phyloP scores from a whole-genome alignment of 1,140 invertebrate genomes.

The Psilanteris sp. region DNA sequence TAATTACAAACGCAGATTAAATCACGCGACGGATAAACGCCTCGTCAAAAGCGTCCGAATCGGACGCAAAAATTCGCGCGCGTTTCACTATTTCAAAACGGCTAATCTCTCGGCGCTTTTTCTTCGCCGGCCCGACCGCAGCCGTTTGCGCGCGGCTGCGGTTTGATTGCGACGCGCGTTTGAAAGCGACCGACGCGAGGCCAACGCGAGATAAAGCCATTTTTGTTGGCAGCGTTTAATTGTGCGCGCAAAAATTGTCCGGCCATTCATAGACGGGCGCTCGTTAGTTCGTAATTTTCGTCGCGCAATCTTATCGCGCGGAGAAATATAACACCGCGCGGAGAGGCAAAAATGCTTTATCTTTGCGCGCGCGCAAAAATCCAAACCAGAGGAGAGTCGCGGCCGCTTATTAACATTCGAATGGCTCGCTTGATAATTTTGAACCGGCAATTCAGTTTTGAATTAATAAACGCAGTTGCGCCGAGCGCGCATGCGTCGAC shows the following conservation, averaged over 20 bases:
- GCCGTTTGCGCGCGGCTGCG: conserved; percentile 36
- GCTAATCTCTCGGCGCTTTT: conserved; percentile 26
- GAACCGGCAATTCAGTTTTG: not conserved
- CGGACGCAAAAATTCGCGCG: conserved; percentile 2
- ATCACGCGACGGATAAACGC: conserved; percentile 35
- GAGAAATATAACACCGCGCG: conserved; percentile 13
- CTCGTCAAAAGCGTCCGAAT: conserved; percentile 19
- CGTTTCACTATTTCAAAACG: conserved; percentile 31
- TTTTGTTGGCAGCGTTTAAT: conserved; percentile 7
- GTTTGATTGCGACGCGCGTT: conserved; percentile 46
- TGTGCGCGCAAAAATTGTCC: conserved; percentile 3
- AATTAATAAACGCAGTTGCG: conserved; percentile 7
- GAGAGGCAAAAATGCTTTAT: conserved; percentile 17
- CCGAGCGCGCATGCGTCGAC: not conserved
- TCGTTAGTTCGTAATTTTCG: conserved; percentile 13
- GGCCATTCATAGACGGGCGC: conserved; percentile 3
- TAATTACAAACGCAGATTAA: conserved; percentile 58
- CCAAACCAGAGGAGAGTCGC: not conserved
- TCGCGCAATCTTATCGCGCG: conserved; percentile 23
- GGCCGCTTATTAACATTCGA: conserved; percentile 32
- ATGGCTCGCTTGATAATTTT: conserved; percentile 26
- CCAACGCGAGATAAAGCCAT: conserved; percentile 17
- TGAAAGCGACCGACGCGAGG: conserved; percentile 33
- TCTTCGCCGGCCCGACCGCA: conserved; percentile 1
- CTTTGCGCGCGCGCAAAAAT: conserved; percentile 9